Evolutionary conservation across 2,888 invertebrate species (phyloP).

Genomic region (Punctoribates punctum): DNA sequence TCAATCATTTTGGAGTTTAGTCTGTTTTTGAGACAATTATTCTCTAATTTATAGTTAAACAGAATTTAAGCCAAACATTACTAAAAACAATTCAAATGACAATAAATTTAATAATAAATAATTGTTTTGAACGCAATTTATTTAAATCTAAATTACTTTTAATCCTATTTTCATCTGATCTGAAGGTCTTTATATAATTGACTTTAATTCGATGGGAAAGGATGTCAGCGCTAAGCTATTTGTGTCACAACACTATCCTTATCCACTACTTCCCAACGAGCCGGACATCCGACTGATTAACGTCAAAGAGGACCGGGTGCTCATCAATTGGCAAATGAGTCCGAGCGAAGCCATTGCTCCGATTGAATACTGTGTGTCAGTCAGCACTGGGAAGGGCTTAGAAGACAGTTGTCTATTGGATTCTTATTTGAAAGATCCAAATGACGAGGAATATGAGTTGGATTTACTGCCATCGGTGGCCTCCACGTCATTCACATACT

Average conservation of each 20-base stretch:
- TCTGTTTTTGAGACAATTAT: too few relatives aligned
- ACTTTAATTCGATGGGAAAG: conserved; percentile 33
- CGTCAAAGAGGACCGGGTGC: conserved; percentile 45
- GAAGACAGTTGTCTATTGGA: conserved; percentile 16
- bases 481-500: conserved; percentile 52
- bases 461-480: conserved; percentile 48
- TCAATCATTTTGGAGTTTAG: too few relatives aligned
- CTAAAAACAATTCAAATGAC: not conserved
- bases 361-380: conserved; percentile 57
- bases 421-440: not conserved
- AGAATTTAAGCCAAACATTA: not conserved
- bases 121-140: conserved; percentile 1
- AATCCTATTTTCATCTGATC: not conserved
- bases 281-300: conserved; percentile 46
- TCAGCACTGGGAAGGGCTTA: conserved; percentile 15
- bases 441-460: not conserved
- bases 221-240: conserved; percentile 42
- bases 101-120: not conserved
- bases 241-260: conserved; percentile 40
- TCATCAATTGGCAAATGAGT: conserved; percentile 50
- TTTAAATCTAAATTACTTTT: not conserved
- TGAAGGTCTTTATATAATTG: conserved; percentile 41
- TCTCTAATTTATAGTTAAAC: too few relatives aligned
- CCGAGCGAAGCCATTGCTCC: conserved; percentile 45
- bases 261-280: conserved; percentile 45